Percentiles rank a stretch among this genome's conserved stretches.
These are phyloP conservation scores for Ophion ellenae DNA, from an alignment of 2,888 invertebrate species.

Conservation along the genomic window DNA sequence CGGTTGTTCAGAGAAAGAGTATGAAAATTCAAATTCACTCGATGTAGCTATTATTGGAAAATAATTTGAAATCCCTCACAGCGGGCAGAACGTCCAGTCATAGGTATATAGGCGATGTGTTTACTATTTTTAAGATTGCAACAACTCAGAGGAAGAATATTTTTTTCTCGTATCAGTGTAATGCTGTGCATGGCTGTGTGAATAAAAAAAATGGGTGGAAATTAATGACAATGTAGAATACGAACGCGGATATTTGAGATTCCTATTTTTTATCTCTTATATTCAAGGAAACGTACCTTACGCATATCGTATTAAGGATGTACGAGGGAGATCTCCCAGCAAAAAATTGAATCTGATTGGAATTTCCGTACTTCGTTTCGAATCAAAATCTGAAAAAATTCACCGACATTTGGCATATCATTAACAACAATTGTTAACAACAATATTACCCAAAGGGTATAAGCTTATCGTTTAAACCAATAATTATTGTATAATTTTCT, in stretches of 20 bases:
- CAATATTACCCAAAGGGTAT: no score
- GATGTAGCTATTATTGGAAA: constrained; percentile 7
- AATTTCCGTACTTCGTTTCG: no score
- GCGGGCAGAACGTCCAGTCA: constrained; percentile 8
- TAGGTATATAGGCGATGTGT: background rate
- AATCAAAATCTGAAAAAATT: no score
- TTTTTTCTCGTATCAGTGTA: constrained; percentile 14
- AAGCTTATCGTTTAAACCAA: no score
- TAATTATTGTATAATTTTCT: no score
- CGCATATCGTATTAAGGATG: background rate
- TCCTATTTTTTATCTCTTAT: background rate
- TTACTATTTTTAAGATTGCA: constrained; percentile 15
- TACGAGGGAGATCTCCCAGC: no score
- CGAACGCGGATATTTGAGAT: constrained; percentile 14
- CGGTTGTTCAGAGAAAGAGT: background rate
- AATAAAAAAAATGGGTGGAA: background rate
- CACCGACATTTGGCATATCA: no score
- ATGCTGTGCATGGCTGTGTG: background rate
- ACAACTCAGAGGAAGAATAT: background rate
- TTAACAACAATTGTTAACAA: no score
- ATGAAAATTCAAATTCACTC: background rate
- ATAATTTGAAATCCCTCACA: constrained; percentile 6
- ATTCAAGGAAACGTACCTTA: background rate
- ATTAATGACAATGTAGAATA: constrained; percentile 5
- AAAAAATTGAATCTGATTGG: no score